Conservation (phyloP, 2,888 invertebrate species). For the Macaria liturata region DNA sequence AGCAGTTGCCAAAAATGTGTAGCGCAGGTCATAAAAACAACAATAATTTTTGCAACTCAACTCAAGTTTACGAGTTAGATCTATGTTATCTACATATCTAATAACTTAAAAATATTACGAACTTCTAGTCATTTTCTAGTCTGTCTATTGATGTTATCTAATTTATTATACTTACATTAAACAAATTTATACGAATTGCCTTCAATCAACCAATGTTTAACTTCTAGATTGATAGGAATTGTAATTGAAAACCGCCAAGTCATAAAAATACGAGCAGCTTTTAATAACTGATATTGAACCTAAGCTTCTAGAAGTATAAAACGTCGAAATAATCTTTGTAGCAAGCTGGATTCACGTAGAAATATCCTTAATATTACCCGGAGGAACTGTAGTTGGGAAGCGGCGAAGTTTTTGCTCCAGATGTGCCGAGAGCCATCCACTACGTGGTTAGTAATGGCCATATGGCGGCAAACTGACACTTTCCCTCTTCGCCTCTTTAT, state of each 20-base stretch:
- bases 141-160: too few relatives aligned
- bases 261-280: slow-evolving; percentile 1
- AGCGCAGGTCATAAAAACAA: slow-evolving; percentile 4
- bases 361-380: slow-evolving; percentile 27
- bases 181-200: too few relatives aligned
- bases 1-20: slow-evolving; percentile 26
- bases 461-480: slow-evolving; percentile 39
- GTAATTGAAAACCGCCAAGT: background rate
- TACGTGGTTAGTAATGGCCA: slow-evolving; percentile 39
- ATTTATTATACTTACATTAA: too few relatives aligned
- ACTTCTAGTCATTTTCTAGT: too few relatives aligned
- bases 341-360: slow-evolving; percentile 26
- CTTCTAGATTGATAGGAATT: too few relatives aligned
- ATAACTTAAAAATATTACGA: too few relatives aligned
- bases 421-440: slow-evolving; percentile 40
- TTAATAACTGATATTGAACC: slow-evolving; percentile 7
- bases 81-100: too few relatives aligned
- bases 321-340: slow-evolving; percentile 12
- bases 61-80: slow-evolving; percentile 1
- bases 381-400: slow-evolving; percentile 40
- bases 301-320: slow-evolving; percentile 16
- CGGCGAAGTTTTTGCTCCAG: slow-evolving; percentile 47
- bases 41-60: slow-evolving; percentile 1
- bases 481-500: slow-evolving; percentile 26
- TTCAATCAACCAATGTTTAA: too few relatives aligned